Base-by-base conservation (phyloP, 2,113 vertebrate genomes). In the Psephotus haematonotus region DNA sequence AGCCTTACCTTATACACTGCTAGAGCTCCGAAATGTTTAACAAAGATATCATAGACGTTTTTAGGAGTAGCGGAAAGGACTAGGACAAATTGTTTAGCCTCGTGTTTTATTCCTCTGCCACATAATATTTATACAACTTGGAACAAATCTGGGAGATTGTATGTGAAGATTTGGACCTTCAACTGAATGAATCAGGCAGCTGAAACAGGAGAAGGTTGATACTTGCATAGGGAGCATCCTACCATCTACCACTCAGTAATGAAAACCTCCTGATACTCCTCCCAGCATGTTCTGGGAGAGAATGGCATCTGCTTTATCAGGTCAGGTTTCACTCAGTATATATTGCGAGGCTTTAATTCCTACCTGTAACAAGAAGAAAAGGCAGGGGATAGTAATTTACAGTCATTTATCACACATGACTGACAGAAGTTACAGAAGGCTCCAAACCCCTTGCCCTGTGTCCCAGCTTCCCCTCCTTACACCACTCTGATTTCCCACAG, bases 281-380 rank as follows among this genome's bases (percentile, higher is more conserved):
- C 39, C 68, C 37, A 28, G 41, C 11, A 3, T 16, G 8, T 44
- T 86, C 65, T 67, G 50, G 22, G 27, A 37, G 14, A 86, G 37
- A 92, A 86, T 74, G n/a, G 22, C 60, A 84, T 82, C 77, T 52
- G 31, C 46, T 86, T 92, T 75, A 89, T 33, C 6, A 4, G 69
- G 37, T 72, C 43, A 75, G 31, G 46, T 95, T 91, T 94, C 43
- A 81, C 43, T 75, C 35, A 27, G 19, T 65, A 14, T 60, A 39
- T 39, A 43, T 27, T 59, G 25, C n/a, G 55, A 89, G 10, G 69
- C 17, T 78, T 93, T 94, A 91, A 94, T 96, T 92, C 57, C 81
- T 78, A 78, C 55, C 33, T 87, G 37, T 41, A 84, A 65, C 25
- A 83, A 86, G 55, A 86, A 31, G 13, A 89, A 89, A 89, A 81